These are phyloP conservation scores for Carapus acus DNA, from an alignment of 2,797 vertebrate genomes.

Conservation along the genomic window DNA sequence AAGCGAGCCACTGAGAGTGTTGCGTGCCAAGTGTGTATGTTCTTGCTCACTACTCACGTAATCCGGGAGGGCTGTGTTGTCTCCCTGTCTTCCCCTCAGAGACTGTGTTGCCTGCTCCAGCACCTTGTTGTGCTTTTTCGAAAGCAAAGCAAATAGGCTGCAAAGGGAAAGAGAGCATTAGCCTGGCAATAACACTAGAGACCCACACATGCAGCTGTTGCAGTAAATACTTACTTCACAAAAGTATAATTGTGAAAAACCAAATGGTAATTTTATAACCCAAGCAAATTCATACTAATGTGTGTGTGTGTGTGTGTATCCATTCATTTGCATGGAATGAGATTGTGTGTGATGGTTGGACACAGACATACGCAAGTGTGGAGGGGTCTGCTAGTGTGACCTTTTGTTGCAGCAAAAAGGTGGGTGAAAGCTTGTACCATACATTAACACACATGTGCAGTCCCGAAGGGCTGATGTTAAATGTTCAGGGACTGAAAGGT, in stretches of 20 bases:
- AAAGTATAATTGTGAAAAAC: too few species aligned
- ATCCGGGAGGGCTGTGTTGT: slow-evolving; percentile 82
- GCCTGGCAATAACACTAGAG: too few species aligned
- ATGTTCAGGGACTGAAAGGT: too few species aligned
- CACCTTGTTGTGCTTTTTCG: slow-evolving; percentile 99
- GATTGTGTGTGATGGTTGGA: slow-evolving; percentile 30
- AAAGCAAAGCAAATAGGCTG: slow-evolving; percentile 95
- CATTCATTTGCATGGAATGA: slow-evolving; percentile 7
- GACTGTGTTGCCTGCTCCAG: slow-evolving; percentile 97
- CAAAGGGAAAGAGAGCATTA: slow-evolving; percentile 11
- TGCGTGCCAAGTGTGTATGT: slow-evolving; percentile 8
- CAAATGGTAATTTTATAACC: too few species aligned
- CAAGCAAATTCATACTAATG: slow-evolving; percentile 7
- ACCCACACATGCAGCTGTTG: not conserved
- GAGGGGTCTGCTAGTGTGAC: slow-evolving; percentile 21
- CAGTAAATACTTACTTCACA: too few species aligned
- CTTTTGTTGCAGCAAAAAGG: slow-evolving; percentile 21
- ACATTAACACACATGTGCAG: not conserved
- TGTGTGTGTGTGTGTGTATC: slow-evolving; percentile 18
- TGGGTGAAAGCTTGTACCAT: slow-evolving; percentile 3
- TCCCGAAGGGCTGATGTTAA: too few species aligned
- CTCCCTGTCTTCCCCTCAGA: slow-evolving; percentile 79
- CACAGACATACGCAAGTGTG: slow-evolving; percentile 30
- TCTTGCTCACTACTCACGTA: slow-evolving; percentile 82
- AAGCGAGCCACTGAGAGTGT: not conserved